Conservation (phyloP, 2,113 vertebrate genomes). For the Thamnaconus septentrionalis region DNA sequence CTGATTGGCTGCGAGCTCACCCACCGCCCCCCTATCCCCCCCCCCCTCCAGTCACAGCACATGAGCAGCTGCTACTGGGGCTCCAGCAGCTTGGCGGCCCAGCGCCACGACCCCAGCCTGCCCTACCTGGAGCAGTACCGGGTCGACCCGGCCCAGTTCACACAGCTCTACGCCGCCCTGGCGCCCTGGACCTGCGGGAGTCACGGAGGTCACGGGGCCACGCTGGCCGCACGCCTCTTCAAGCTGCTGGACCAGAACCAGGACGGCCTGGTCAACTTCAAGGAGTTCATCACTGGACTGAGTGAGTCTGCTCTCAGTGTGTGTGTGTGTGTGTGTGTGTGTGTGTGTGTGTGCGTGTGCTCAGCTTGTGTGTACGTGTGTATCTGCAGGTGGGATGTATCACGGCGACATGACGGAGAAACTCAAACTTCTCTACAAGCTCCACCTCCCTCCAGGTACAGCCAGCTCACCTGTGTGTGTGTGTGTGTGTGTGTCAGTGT, state of each 20-base stretch:
- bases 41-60: slow-evolving; percentile 83
- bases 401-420: slow-evolving; percentile 96
- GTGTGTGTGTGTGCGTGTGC: neutral
- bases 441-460: slow-evolving; percentile 92
- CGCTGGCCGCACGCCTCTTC: slow-evolving; percentile 87
- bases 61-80: slow-evolving; percentile 97
- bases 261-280: slow-evolving; percentile 95
- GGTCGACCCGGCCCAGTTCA: slow-evolving; percentile 87
- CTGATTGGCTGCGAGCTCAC: neutral
- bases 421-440: slow-evolving; percentile 93
- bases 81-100: slow-evolving; percentile 70
- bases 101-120: slow-evolving; percentile 88
- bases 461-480: slow-evolving; percentile 8
- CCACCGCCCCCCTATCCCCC: neutral
- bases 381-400: slow-evolving; percentile 89
- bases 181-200: slow-evolving; percentile 87
- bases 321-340: neutral
- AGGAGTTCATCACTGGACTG: slow-evolving; percentile 94
- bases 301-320: slow-evolving; percentile 72
- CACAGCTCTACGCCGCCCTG: slow-evolving; percentile 83
- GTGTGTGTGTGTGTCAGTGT: neutral
- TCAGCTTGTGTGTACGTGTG: neutral
- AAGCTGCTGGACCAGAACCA: slow-evolving; percentile 90
- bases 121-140: slow-evolving; percentile 98
- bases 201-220: slow-evolving; percentile 69